These are phyloP conservation scores for Micropoecilia bifurca DNA, from an alignment of 2,797 vertebrate genomes.

Conservation along the genomic window DNA sequence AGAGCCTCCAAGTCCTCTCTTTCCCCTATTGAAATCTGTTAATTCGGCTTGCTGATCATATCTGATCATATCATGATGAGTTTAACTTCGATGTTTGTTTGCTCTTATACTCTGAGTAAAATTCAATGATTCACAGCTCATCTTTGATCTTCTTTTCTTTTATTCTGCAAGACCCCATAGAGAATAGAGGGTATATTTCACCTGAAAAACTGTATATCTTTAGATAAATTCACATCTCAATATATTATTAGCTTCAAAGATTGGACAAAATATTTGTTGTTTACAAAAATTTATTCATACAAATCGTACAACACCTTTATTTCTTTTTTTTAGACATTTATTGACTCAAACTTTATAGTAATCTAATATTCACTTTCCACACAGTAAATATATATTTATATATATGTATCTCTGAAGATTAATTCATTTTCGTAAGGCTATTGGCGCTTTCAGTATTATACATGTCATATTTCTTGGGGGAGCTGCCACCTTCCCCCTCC, in stretches of 20 bases:
- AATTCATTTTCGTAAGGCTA: slow-evolving; percentile 91
- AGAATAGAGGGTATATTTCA: not conserved
- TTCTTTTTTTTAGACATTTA: slow-evolving; percentile 85
- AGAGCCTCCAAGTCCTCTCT: slow-evolving; percentile 32
- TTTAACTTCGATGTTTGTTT: not conserved
- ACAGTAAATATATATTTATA: slow-evolving; percentile 61
- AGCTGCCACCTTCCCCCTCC: slow-evolving; percentile 80
- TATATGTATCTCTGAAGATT: slow-evolving; percentile 62
- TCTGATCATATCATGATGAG: slow-evolving; percentile 2
- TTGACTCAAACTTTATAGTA: slow-evolving; percentile 88
- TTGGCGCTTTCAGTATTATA: slow-evolving; percentile 88
- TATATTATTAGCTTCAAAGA: slow-evolving; percentile 83
- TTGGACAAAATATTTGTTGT: slow-evolving; percentile 93
- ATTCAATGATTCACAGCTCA: not conserved
- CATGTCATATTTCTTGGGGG: slow-evolving; percentile 81
- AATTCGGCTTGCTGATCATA: slow-evolving; percentile 17
- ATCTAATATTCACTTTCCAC: slow-evolving; percentile 78
- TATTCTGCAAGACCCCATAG: slow-evolving; percentile 3
- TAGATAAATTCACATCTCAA: slow-evolving; percentile 19
- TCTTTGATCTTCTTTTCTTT: slow-evolving; percentile 2
- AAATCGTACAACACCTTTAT: slow-evolving; percentile 96
- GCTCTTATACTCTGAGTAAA: not conserved
- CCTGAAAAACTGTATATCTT: not conserved
- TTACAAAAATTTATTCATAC: slow-evolving; percentile 99
- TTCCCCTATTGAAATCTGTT: slow-evolving; percentile 28